phyloP scores from a whole-genome alignment of 2,888 invertebrate genomes.

The Beris chalybata region DNA sequence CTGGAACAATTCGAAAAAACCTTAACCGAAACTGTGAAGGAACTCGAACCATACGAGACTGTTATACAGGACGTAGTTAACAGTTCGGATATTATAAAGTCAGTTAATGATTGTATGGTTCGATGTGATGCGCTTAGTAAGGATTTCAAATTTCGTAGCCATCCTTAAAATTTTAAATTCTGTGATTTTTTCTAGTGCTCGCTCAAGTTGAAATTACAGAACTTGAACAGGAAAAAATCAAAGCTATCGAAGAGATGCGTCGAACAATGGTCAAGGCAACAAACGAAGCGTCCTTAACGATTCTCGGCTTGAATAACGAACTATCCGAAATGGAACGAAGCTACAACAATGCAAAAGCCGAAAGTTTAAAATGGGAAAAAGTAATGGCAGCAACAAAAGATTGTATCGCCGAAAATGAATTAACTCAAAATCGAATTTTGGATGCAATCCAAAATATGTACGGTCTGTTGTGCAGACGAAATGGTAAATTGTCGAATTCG shows the following conservation, averaged over 20 bases:
- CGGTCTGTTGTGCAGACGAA: slow-evolving; percentile 48
- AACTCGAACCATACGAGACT: slow-evolving; percentile 51
- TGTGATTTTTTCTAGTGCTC: slow-evolving; percentile 46
- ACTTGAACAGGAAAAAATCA: slow-evolving; percentile 43
- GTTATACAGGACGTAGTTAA: slow-evolving; percentile 51
- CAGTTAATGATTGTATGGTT: slow-evolving; percentile 53
- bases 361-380: slow-evolving; percentile 52
- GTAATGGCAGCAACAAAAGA: slow-evolving; percentile 49
- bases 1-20: slow-evolving; percentile 46
- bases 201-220: slow-evolving; percentile 52
- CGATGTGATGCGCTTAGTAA: slow-evolving; percentile 55
- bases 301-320: slow-evolving; percentile 53
- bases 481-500: slow-evolving; percentile 40
- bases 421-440: slow-evolving; percentile 47
- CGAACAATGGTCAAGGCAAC: slow-evolving; percentile 51
- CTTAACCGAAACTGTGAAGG: slow-evolving; percentile 47
- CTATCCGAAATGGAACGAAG: slow-evolving; percentile 50
- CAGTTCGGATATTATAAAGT: slow-evolving; percentile 47
- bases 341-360: slow-evolving; percentile 47
- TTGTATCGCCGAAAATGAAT: slow-evolving; percentile 44
- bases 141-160: slow-evolving; percentile 20
- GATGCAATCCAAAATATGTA: slow-evolving; percentile 52
- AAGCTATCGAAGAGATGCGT: slow-evolving; percentile 52
- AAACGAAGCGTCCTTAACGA: slow-evolving; percentile 50
- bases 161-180: not conserved